phyloP scores from a whole-genome alignment of 92 coral and sea anemone genomes.

The Montipora capitata region DNA sequence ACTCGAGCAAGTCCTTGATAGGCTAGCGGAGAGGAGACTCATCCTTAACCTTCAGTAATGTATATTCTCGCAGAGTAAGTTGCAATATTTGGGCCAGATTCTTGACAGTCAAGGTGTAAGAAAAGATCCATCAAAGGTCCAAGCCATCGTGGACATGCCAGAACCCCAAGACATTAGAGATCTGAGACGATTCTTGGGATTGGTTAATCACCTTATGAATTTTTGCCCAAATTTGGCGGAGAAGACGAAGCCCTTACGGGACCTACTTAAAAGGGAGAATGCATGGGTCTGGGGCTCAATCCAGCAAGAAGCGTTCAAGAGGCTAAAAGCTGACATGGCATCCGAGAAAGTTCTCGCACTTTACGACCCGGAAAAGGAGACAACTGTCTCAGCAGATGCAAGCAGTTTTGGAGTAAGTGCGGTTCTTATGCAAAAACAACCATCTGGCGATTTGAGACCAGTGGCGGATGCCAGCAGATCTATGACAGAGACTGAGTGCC shows the following conservation, averaged over 20 bases:
- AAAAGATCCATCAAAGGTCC: conserved; percentile 64
- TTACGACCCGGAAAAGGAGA: conserved; percentile 56
- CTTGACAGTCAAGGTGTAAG: conserved; percentile 65
- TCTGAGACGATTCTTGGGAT: conserved; percentile 76
- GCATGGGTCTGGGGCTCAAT: conserved; percentile 58
- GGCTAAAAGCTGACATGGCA: conserved; percentile 58
- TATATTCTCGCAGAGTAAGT: conserved; percentile 45
- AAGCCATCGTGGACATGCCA: conserved; percentile 51
- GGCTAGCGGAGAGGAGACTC: conserved; percentile 66
- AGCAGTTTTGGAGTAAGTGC: conserved; percentile 71
- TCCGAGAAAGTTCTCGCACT: conserved; percentile 57
- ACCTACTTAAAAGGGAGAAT: conserved; percentile 57
- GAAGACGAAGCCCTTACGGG: conserved; percentile 64
- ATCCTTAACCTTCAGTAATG: conserved; percentile 65
- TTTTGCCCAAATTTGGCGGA: conserved; percentile 63
- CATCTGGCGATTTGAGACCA: conserved; percentile 58
- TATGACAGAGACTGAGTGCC: conserved; percentile 67
- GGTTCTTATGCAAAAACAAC: conserved; percentile 66
- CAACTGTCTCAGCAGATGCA: conserved; percentile 64
- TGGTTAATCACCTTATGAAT: conserved; percentile 62
- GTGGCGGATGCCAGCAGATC: conserved; percentile 77
- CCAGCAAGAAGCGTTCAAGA: conserved; percentile 60
- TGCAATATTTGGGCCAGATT: conserved; percentile 67
- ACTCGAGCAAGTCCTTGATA: conserved; percentile 47
- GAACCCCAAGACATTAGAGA: conserved; percentile 46